Conservation (phyloP, 2,888 invertebrate genomes). For the Suillia variegata region DNA sequence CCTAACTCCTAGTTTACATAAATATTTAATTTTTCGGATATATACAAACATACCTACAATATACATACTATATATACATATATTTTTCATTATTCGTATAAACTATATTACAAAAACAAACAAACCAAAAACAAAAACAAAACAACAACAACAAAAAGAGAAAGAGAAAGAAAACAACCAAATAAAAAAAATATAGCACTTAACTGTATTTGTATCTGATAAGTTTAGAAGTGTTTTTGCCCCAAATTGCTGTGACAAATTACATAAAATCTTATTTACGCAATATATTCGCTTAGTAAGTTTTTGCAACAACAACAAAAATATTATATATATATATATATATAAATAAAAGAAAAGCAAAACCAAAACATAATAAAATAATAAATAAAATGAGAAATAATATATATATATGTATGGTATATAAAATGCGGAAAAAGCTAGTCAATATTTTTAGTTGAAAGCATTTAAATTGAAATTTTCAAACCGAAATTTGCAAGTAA, state of each 20-base stretch:
- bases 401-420: too few relatives aligned
- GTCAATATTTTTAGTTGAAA: background rate
- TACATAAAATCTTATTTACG: conserved; percentile 2
- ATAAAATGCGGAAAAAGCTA: background rate
- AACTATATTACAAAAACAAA: too few relatives aligned
- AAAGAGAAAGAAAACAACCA: conserved; percentile 18
- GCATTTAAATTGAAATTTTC: too few relatives aligned
- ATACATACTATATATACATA: too few relatives aligned
- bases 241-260: conserved; percentile 37
- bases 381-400: conserved; percentile 27
- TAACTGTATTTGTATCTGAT: conserved; percentile 8
- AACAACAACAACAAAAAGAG: background rate
- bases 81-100: too few relatives aligned
- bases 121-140: too few relatives aligned
- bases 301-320: conserved; percentile 3
- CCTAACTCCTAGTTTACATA: conserved; percentile 14
- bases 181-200: conserved; percentile 16
- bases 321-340: background rate
- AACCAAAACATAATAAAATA: conserved; percentile 20
- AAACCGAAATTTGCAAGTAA: too few relatives aligned
- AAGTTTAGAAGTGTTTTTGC: conserved; percentile 16
- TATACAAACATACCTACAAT: too few relatives aligned
- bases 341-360: background rate
- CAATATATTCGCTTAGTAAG: background rate
- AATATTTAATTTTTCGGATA: conserved; percentile 36